A percentile compares a stretch with the other conserved stretches of the same genome.
phyloP scores from a whole-genome alignment of 2,113 vertebrate genomes.

The Anarrhichthys ocellatus region DNA sequence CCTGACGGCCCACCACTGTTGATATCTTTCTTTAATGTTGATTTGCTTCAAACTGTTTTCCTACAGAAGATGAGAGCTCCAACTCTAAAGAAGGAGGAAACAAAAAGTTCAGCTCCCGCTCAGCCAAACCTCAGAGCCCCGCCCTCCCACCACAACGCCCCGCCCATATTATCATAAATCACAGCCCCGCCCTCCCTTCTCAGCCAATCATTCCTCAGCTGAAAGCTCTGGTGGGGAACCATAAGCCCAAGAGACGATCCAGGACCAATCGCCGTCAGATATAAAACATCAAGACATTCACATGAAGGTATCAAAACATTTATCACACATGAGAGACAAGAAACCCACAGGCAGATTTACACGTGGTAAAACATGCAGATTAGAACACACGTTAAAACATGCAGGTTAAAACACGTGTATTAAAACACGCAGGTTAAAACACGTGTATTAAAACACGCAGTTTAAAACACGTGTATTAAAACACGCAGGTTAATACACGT shows the following conservation, averaged over 20 bases:
- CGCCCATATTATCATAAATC: neutral
- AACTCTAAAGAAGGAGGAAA: constrained; percentile 76
- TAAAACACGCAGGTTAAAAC: too few relatives aligned
- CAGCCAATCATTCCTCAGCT: constrained; percentile 56
- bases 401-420: neutral
- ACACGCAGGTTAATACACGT: too few relatives aligned
- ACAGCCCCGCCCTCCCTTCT: constrained; percentile 11
- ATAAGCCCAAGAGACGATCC: constrained; percentile 64
- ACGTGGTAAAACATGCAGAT: neutral
- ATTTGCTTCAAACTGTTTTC: neutral
- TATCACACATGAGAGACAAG: neutral
- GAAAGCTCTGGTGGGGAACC: constrained; percentile 37
- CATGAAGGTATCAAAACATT: constrained; percentile 38
- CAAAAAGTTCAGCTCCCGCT: constrained; percentile 45
- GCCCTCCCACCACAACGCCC: constrained; percentile 18
- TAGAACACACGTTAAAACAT: neutral
- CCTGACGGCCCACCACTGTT: too few relatives aligned
- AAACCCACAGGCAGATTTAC: neutral
- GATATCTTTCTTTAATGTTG: neutral
- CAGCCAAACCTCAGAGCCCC: constrained; percentile 51
- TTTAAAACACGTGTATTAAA: too few relatives aligned
- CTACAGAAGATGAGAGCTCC: constrained; percentile 66
- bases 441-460: too few relatives aligned
- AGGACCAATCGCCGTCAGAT: constrained; percentile 65
- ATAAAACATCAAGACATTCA: constrained; percentile 11